These are phyloP conservation scores for Oreohelix idahoensis DNA, from an alignment of 1,140 invertebrate genomes.

Conservation along the genomic window DNA sequence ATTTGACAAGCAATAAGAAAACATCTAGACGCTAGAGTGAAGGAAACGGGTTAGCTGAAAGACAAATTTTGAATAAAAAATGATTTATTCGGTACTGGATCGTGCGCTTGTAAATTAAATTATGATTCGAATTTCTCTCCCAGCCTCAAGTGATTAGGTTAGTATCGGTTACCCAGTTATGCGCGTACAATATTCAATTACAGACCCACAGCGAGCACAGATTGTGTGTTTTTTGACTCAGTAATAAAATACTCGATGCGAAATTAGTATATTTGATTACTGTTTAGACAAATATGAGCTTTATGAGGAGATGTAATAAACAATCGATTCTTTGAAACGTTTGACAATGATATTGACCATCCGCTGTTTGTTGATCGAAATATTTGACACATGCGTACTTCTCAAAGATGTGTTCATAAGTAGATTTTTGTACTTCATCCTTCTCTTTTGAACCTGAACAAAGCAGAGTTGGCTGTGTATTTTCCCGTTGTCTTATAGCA, in stretches of 20 bases:
- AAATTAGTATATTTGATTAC: slow-evolving; percentile 25
- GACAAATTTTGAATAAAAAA: not conserved
- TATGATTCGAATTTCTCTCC: slow-evolving; percentile 20
- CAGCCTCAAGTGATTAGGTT: slow-evolving; percentile 8
- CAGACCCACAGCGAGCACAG: not conserved
- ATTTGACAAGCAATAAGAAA: not conserved
- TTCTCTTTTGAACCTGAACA: no score
- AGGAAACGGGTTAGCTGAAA: not conserved
- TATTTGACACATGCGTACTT: no score
- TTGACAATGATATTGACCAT: no score
- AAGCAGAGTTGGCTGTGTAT: no score
- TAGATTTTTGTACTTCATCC: no score
- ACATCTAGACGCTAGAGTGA: not conserved
- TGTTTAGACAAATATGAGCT: not conserved
- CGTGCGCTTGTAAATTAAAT: slow-evolving; percentile 22
- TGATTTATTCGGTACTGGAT: slow-evolving; percentile 18
- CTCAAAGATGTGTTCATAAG: no score
- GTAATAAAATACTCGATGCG: slow-evolving; percentile 12
- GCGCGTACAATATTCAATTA: slow-evolving; percentile 21
- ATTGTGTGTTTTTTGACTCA: slow-evolving; percentile 1
- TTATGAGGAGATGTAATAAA: no score
- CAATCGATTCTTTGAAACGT: no score
- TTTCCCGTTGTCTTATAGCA: no score
- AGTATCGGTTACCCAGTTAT: slow-evolving; percentile 27
- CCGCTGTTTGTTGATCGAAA: no score